phyloP scores from a whole-genome alignment of 2,797 vertebrate genomes.

The Buceros bicornis region DNA sequence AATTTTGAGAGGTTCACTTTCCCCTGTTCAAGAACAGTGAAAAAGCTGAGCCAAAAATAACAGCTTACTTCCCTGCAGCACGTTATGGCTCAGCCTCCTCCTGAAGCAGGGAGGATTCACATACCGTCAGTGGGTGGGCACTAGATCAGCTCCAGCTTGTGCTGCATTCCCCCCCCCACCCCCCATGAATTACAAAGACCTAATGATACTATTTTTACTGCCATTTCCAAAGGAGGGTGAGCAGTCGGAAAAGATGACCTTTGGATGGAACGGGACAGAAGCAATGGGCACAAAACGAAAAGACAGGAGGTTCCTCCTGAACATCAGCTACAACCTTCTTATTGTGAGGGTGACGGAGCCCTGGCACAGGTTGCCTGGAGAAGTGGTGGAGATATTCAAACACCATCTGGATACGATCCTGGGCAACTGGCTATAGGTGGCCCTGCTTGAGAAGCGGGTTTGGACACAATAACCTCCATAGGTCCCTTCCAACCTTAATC shows the following conservation, averaged over 20 bases:
- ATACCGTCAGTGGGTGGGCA: neutral
- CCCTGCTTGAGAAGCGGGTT: neutral
- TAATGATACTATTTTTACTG: neutral
- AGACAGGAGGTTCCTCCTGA: neutral
- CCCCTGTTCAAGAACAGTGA: neutral
- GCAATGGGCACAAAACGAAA: neutral
- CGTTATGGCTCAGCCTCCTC: neutral
- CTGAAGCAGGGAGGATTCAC: neutral
- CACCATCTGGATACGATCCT: neutral
- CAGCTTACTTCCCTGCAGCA: neutral
- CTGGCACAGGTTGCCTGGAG: no score
- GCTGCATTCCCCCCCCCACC: neutral
- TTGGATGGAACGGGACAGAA: neutral
- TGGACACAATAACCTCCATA: neutral
- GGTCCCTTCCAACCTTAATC: neutral
- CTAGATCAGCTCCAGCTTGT: neutral
- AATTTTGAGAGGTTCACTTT: neutral
- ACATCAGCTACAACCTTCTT: neutral
- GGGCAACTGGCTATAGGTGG: rapidly evolving
- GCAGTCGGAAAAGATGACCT: neutral
- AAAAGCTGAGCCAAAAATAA: neutral
- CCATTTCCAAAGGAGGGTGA: neutral
- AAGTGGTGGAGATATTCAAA: neutral
- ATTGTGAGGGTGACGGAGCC: no score
- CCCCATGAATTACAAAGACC: neutral